phyloP scores from a whole-genome alignment of 2,888 invertebrate genomes.

The Bugula neritina region DNA sequence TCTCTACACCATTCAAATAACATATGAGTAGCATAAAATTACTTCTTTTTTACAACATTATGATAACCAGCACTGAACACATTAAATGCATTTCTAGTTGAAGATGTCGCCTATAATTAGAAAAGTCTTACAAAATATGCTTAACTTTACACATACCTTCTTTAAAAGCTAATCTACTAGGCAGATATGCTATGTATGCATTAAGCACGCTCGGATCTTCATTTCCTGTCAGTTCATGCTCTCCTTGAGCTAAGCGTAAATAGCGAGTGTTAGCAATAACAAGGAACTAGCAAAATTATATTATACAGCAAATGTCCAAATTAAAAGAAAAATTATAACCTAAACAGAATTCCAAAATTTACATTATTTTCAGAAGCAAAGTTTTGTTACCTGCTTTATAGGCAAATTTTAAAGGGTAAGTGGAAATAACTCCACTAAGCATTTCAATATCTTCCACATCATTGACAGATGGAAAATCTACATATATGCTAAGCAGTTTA shows the following conservation, averaged over 20 bases:
- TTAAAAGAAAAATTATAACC: too few species aligned
- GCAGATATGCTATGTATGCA: constrained; percentile 50
- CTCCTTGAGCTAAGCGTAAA: constrained; percentile 40
- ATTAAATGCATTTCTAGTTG: background rate
- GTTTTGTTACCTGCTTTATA: background rate
- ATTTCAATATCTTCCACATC: too few species aligned
- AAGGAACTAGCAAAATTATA: background rate
- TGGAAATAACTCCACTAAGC: background rate
- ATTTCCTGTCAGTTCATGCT: constrained; percentile 50
- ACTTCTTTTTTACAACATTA: background rate
- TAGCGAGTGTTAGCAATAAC: too few species aligned
- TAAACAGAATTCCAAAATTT: too few species aligned
- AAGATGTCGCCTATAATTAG: too few species aligned
- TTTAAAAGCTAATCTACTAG: constrained; percentile 47
- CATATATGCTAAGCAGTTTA: too few species aligned
- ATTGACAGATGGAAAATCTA: too few species aligned
- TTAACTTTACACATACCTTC: constrained; percentile 50
- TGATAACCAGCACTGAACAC: background rate
- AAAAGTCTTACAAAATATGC: too few species aligned
- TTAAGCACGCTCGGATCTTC: constrained; percentile 50
- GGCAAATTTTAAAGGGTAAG: background rate
- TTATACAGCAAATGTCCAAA: too few species aligned
- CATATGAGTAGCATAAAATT: background rate
- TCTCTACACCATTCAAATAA: background rate
- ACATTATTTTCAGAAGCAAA: too few species aligned